A percentile compares a stretch with the other conserved stretches of the same genome.
Conservation (phyloP, 2,113 vertebrate genomes). For the human region GRCh38 chrX:151282501-151283000, state of each 20-base stretch:
- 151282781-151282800: background rate
- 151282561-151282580: background rate
- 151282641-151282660: conserved; percentile 21
- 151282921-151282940: background rate
- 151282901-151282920: background rate
- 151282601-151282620: background rate
- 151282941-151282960: background rate
- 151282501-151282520: background rate
- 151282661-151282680: background rate
- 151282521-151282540: background rate
- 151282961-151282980: background rate
- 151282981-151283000: background rate
- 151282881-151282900: background rate
- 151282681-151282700: background rate
- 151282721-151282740: background rate
- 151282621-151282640: background rate
- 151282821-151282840: background rate
- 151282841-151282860: background rate
- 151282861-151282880: background rate
- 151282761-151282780: background rate
- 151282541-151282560: background rate
- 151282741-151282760: background rate
- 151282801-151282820: background rate
- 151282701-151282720: background rate
- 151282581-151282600: background rate